Evolutionary conservation across 2,888 invertebrate species (phyloP).

Genomic region (Phytoseiulus persimilis): DNA sequence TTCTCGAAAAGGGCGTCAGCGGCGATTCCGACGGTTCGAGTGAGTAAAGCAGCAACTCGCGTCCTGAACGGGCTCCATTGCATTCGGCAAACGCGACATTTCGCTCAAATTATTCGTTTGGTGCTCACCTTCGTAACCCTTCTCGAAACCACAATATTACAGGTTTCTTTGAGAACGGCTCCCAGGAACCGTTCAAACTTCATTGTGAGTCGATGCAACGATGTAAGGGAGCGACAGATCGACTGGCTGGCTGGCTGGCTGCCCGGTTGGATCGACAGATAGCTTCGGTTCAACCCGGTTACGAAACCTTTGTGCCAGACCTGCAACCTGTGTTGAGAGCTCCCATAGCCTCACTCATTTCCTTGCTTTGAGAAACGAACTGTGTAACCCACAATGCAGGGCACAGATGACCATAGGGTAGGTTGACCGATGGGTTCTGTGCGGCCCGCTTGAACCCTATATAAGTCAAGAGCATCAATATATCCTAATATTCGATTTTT

Average conservation of each 20-base stretch:
- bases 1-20: not conserved
- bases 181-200: not conserved
- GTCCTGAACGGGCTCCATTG: too few relatives aligned
- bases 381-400: not conserved
- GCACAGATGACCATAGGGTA: not conserved
- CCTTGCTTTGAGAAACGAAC: not conserved
- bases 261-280: not conserved
- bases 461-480: not conserved
- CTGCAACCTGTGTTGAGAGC: not conserved
- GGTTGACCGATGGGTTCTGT: not conserved
- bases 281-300: conserved; percentile 5
- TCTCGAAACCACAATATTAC: not conserved
- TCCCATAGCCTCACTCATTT: conserved; percentile 5
- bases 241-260: not conserved
- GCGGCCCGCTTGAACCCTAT: not conserved
- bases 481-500: too few relatives aligned
- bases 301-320: not conserved
- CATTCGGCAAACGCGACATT: not conserved
- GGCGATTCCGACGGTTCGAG: not conserved
- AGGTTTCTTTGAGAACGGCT: not conserved
- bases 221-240: not conserved
- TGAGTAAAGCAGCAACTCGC: not conserved
- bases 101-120: not conserved
- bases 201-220: not conserved
- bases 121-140: not conserved